These are phyloP conservation scores for Myotis brandtii DNA, from an alignment of 2,113 vertebrate genomes.

Conservation along the genomic window DNA sequence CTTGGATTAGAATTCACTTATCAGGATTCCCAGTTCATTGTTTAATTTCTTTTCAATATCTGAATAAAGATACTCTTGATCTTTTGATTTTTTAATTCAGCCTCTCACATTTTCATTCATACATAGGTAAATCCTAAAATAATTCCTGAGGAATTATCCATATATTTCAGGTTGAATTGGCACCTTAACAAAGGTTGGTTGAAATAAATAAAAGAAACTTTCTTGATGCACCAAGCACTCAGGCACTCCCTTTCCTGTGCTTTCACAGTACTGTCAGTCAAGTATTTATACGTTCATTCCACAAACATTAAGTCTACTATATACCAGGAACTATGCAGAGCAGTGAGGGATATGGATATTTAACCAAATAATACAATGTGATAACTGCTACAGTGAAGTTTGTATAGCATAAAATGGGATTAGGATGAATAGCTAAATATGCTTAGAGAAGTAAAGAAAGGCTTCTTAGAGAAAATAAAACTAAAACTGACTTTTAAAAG, in stretches of 20 bases:
- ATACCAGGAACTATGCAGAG: background rate
- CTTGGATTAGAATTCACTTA: background rate
- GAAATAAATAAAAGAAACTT: background rate
- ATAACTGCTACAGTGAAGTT: background rate
- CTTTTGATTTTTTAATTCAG: slow-evolving; percentile 44
- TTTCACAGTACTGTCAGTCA: background rate
- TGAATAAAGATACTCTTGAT: slow-evolving; percentile 9
- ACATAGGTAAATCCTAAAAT: background rate
- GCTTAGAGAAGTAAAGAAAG: background rate
- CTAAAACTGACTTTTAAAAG: slow-evolving; percentile 26
- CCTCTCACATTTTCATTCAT: background rate
- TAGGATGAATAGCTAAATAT: background rate
- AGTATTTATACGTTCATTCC: background rate
- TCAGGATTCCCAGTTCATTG: background rate
- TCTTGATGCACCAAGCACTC: background rate
- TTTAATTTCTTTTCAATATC: slow-evolving; percentile 49
- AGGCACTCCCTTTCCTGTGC: background rate
- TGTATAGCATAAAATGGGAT: background rate
- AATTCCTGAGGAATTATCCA: slow-evolving; percentile 37
- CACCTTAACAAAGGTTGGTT: slow-evolving; percentile 32
- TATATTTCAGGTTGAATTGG: background rate
- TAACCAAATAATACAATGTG: slow-evolving; percentile 16
- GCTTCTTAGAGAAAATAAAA: slow-evolving; percentile 34
- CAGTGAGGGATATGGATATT: background rate
- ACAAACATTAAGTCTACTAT: background rate